A percentile compares a stretch with the other conserved stretches of the same genome.
These are phyloP conservation scores for Strix occidentalis DNA, from an alignment of 2,797 vertebrate genomes.

Conservation along the genomic window DNA sequence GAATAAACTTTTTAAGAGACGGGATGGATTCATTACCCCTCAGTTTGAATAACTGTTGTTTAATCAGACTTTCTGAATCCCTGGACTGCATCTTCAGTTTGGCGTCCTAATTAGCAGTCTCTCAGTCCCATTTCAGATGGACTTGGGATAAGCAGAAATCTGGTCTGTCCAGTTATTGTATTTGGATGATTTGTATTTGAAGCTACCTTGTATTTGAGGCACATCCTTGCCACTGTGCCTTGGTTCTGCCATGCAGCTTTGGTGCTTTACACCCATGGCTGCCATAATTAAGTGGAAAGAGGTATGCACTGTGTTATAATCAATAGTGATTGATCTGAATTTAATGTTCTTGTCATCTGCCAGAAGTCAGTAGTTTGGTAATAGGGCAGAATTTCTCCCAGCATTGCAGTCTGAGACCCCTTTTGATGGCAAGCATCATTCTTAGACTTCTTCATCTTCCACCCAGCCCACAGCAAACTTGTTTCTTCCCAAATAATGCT, in stretches of 20 bases:
- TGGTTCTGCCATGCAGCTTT: not conserved
- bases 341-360: not conserved
- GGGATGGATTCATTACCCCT: not conserved
- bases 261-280: not conserved
- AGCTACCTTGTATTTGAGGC: not conserved
- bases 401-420: not conserved
- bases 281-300: not conserved
- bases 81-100: not conserved
- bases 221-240: not conserved
- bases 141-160: not conserved
- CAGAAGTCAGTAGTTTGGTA: not conserved
- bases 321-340: not conserved
- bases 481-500: not conserved
- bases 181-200: not conserved
- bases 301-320: fast-evolving
- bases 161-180: not conserved
- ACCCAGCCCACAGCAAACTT: not conserved
- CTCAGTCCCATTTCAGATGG: not conserved
- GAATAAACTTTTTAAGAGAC: not conserved
- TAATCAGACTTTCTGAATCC: not conserved
- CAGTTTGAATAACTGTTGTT: not conserved
- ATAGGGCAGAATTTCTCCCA: not conserved
- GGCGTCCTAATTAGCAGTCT: not conserved
- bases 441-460: not conserved
- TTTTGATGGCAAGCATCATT: not conserved